Percentiles rank a stretch among this genome's conserved stretches.
Evolutionary conservation across 2,113 vertebrate species (phyloP).

Genomic region (Alethe castanea): DNA sequence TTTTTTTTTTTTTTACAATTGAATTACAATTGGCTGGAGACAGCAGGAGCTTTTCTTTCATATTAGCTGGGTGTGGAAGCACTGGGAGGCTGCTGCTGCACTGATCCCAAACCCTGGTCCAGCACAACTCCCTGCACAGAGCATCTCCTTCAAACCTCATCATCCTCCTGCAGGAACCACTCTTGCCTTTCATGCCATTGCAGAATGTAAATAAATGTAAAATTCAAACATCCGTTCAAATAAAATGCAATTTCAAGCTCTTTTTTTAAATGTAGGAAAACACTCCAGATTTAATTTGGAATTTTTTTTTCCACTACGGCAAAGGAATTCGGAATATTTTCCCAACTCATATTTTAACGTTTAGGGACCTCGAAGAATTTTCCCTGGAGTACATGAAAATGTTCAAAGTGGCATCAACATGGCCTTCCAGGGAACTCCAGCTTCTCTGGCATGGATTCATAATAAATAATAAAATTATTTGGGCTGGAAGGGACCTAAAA

Average conservation of each 20-base stretch:
- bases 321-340: background rate
- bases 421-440: background rate
- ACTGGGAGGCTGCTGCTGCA: background rate
- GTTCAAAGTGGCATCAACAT: background rate
- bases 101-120: background rate
- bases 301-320: background rate
- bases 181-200: background rate
- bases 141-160: background rate
- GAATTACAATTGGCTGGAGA: background rate
- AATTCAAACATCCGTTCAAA: background rate
- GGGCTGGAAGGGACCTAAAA: background rate
- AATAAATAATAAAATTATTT: background rate
- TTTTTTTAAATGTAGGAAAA: background rate
- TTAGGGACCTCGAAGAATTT: background rate
- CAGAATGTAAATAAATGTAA: background rate
- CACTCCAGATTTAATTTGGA: background rate
- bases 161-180: background rate
- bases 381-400: background rate
- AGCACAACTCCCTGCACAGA: accelerated
- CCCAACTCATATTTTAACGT: background rate
- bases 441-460: background rate
- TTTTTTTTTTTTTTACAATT: background rate
- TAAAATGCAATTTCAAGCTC: background rate
- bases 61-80: background rate
- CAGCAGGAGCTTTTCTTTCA: background rate